Evolutionary conservation across 2,113 vertebrate genomes (phyloP).

Genomic region (Labrus mixtus): DNA sequence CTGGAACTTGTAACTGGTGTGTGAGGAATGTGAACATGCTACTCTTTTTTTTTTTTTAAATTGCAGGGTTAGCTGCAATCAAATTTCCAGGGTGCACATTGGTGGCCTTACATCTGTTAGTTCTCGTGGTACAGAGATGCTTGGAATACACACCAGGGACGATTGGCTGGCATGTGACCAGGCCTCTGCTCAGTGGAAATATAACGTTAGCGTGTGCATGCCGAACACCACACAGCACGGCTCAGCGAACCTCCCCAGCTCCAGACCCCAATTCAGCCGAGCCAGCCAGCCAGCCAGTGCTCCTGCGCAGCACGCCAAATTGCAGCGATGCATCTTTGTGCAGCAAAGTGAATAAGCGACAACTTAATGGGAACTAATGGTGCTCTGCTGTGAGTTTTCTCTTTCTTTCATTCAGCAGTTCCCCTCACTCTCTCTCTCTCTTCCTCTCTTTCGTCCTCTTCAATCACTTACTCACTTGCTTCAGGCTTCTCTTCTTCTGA

Average conservation of each 20-base stretch:
- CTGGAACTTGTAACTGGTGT: neutral
- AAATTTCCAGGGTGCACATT: slow-evolving; percentile 27
- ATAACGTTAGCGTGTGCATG: slow-evolving; percentile 29
- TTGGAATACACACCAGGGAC: slow-evolving; percentile 41
- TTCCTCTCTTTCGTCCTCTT: slow-evolving; percentile 36
- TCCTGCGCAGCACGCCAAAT: slow-evolving; percentile 35
- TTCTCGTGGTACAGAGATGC: slow-evolving; percentile 28
- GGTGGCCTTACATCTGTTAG: slow-evolving; percentile 37
- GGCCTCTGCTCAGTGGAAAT: slow-evolving; percentile 43
- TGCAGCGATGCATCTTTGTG: slow-evolving; percentile 44
- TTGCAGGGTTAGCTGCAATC: slow-evolving; percentile 1
- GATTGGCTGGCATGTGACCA: slow-evolving; percentile 47
- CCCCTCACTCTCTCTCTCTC: slow-evolving; percentile 34
- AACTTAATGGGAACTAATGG: slow-evolving; percentile 57
- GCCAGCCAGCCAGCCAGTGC: slow-evolving; percentile 19
- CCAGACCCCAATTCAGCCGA: slow-evolving; percentile 31
- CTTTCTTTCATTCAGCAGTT: slow-evolving; percentile 40
- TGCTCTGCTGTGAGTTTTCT: slow-evolving; percentile 33
- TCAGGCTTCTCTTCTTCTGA: slow-evolving; percentile 32
- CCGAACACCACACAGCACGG: slow-evolving; percentile 31
- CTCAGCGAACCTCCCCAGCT: slow-evolving; percentile 19
- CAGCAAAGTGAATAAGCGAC: slow-evolving; percentile 60
- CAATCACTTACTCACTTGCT: slow-evolving; percentile 34
- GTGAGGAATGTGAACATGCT: slow-evolving; percentile 32
- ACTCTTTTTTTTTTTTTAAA: slow-evolving; percentile 41